These are phyloP conservation scores for Ptychadena robeensis DNA, from an alignment of 2,797 vertebrate species.

Conservation along the genomic window DNA sequence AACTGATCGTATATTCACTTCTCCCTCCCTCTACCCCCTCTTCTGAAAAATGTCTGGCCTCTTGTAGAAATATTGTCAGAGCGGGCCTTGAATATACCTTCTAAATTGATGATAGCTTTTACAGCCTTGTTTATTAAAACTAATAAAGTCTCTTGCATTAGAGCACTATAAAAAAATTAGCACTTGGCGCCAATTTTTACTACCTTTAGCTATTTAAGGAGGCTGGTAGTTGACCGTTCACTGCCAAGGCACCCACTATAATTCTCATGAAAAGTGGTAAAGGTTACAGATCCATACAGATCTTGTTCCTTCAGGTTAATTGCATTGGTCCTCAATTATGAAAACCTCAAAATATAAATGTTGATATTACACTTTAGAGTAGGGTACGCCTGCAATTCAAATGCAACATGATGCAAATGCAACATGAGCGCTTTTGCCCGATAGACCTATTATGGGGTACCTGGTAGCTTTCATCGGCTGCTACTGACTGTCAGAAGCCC, in stretches of 20 bases:
- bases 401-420: no score
- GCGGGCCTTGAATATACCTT: constrained; percentile 31
- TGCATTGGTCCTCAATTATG: not conserved
- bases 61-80: constrained; percentile 20
- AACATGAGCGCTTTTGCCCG: no score
- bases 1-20: not conserved
- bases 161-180: constrained; percentile 24
- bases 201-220: constrained; percentile 1
- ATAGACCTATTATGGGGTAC: no score
- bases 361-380: no score
- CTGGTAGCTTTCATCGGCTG: no score
- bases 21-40: not conserved
- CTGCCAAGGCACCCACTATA: not conserved
- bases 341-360: no score
- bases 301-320: not conserved
- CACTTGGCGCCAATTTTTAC: constrained; percentile 28
- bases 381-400: no score
- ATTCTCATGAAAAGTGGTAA: not conserved
- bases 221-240: not conserved
- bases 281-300: not conserved
- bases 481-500: no score
- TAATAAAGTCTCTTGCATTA: constrained; percentile 45
- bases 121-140: constrained; percentile 42
- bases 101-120: constrained; percentile 35
- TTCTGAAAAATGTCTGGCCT: not conserved